Evolutionary conservation across 2,888 invertebrate species (phyloP), one percentile per base, ranked within the genome.

Genomic region (Synanthedon andrenaeformis): DNA sequence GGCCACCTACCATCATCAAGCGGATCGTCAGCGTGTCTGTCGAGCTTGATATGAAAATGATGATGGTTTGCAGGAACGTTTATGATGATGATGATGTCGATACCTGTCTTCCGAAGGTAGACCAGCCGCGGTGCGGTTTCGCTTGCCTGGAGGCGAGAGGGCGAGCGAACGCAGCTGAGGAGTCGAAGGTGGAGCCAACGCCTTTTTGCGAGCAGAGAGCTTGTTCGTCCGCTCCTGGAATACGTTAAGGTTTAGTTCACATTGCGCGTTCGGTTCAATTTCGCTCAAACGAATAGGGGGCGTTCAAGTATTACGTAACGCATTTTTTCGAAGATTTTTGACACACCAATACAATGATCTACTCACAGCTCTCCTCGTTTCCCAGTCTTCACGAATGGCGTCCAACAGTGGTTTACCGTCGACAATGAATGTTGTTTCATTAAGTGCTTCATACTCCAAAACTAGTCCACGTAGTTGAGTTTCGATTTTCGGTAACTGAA

Each of bases 401-500:
- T 91, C 89, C 3, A 90, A 69, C 3, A 94, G 79, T 6, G 91
- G 88, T 55, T 89, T 82, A 0, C 94, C 94, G 58, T 91, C 86
- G 1, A 92, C 87, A 0, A 89, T 83, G 65, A 94, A 94, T 0
- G 79, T 74, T 11, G 71, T 77, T 0, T 89, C 89, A 41, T 89
- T 85, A 6, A 73, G 76, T 2, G 76, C 66, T 68, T 91, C 90
- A 61, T 89, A 92, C 1, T 87, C 79, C 0, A 76, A 67, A 4
- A 90, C 89, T 52, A 92, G 62, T 0, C 87, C 81, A 1, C 80
- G 79, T 0, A 95, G 81, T 66, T 92, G 90, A 0, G 88, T 89
- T 73, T 94, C 94, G 48, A 94, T 90, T 78, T 92, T 92, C 0
- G 95, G 94, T 52, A 95, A 76, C 79, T 92, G 87, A 58, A 82